Evolutionary conservation across 2,888 invertebrate species (phyloP), one percentile per base, ranked within the genome.

Genomic region (Acleris sparsana): DNA sequence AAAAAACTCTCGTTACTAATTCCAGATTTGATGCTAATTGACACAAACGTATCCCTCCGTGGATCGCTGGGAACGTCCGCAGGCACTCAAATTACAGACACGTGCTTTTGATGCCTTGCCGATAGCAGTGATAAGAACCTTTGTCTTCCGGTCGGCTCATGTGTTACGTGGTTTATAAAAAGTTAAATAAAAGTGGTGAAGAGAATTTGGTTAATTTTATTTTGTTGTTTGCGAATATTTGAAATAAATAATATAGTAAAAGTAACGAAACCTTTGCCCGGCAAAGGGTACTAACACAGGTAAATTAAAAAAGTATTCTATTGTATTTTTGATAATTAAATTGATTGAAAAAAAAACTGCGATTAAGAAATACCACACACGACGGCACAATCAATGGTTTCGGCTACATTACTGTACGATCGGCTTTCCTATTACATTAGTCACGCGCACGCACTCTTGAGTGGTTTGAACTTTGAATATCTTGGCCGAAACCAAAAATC

Each of bases 31-130:
- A 79, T 78, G 75, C 79, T 83, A 82, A 79, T 80, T 83, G 77
- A 79, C 78, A 74, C 71, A 72, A 82, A 85, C 82, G 82, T 84
- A 83, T 82, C 70, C 76, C 71, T 68, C 70, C 71, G 73, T 80
- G 80, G 85, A 82, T 84, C 80, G 84, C 77, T 80, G 78, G 73
- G 73, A 80, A 74, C 79, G 74, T 80, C 75, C 79, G 76, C 73
- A 77, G 74, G 73, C 74, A 76, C 74, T 77, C 77, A 73, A 80
- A 73, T 73, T 73, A 76, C 73, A 70, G 77, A 52, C 65, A 63
- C 79, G 78, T 75, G 80, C 65, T 77, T 77, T 76, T 79, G 82
- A 70, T 72, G 59, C 70, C 68, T 59, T 55, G 63, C 58, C 55
- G 68, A 69, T 69, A 62, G 22, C 9, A 13, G 49, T 53, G 60